phyloP scores from a whole-genome alignment of 2,888 invertebrate species.

The Caenorhabditis doughertyi region DNA sequence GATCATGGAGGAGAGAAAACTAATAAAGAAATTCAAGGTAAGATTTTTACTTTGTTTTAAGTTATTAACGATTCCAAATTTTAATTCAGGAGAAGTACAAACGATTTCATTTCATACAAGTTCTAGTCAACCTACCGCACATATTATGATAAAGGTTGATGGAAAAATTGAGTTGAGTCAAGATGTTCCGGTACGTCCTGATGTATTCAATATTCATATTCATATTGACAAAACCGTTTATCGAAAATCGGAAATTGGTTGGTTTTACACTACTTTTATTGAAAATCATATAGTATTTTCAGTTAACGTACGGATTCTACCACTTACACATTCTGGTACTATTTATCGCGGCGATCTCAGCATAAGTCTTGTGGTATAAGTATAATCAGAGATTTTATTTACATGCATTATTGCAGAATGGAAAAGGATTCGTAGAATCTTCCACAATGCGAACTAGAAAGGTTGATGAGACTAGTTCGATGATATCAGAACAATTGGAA shows the following conservation, averaged over 20 bases:
- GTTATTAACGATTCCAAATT: background rate
- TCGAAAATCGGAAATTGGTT: constrained; percentile 75
- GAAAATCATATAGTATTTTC: constrained; percentile 32
- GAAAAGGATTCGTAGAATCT: constrained; percentile 50
- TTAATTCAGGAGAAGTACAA: constrained; percentile 33
- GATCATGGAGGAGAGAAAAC: constrained; percentile 52
- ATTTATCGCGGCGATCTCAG: constrained; percentile 71
- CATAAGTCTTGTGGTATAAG: constrained; percentile 66
- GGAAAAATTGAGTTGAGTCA: constrained; percentile 37
- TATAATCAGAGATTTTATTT: background rate
- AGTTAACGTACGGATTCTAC: constrained; percentile 77
- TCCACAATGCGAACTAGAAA: constrained; percentile 28
- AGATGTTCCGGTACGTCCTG: constrained; percentile 65
- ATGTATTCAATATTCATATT: constrained; percentile 75
- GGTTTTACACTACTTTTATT: background rate
- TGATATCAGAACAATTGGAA: constrained; percentile 65
- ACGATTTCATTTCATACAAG: constrained; percentile 46
- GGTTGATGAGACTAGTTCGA: constrained; percentile 47
- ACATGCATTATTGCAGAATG: constrained; percentile 31
- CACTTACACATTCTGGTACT: constrained; percentile 69
- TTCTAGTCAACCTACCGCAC: constrained; percentile 37
- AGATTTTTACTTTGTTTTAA: background rate
- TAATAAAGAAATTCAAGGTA: constrained; percentile 48
- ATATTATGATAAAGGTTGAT: constrained; percentile 45
- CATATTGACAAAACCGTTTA: constrained; percentile 78